phyloP scores from a whole-genome alignment of 2,888 invertebrate species.

The Aleiodes leptofemur region DNA sequence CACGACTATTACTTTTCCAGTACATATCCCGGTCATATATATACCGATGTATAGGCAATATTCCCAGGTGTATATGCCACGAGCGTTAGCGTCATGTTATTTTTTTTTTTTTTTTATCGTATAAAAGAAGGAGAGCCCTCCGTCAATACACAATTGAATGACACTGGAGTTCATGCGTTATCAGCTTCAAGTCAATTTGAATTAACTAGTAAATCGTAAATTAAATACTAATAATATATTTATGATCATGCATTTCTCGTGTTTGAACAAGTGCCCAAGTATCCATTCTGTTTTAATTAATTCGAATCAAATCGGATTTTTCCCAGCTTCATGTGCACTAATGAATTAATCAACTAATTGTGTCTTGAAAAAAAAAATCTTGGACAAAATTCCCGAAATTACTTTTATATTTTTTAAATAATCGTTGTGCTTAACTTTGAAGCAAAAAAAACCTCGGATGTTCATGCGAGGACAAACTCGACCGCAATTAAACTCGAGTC shows the following conservation, averaged over 20 bases:
- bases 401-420: constrained; percentile 9
- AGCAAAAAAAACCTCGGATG: constrained; percentile 2
- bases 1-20: constrained; percentile 52
- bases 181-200: not conserved
- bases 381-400: not conserved
- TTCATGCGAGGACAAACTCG: constrained; percentile 17
- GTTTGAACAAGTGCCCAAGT: too few relatives aligned
- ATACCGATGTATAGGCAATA: constrained; percentile 22
- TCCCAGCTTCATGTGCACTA: too few relatives aligned
- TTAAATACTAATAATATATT: too few relatives aligned
- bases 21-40: constrained; percentile 52
- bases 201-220: too few relatives aligned
- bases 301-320: too few relatives aligned
- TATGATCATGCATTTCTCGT: too few relatives aligned
- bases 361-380: too few relatives aligned
- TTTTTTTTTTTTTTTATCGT: too few relatives aligned
- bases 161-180: not conserved
- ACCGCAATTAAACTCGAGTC: constrained; percentile 7
- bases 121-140: constrained; percentile 7
- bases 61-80: constrained; percentile 17
- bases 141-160: constrained; percentile 2
- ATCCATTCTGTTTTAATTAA: too few relatives aligned
- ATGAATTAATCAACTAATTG: too few relatives aligned
- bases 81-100: not conserved
- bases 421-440: not conserved